Base-by-base conservation (phyloP, 35 echinoderm and acorn worm genomes). In the Patiria miniata region DNA sequence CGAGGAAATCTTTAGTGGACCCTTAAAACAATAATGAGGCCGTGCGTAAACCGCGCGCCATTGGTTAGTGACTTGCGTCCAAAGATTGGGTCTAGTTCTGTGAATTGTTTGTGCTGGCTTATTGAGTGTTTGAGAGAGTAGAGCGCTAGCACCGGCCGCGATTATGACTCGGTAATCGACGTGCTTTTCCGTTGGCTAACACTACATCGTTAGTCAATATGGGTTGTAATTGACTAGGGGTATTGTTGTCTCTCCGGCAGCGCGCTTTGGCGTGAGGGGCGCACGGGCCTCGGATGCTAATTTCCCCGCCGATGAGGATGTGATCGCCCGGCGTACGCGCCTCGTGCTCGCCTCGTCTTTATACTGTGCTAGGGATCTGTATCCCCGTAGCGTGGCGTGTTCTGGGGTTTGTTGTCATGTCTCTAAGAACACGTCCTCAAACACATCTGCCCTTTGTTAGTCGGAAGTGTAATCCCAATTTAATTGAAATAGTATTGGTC, bases 381-480 rank as follows among this genome's bases (percentile, higher is more conserved):
- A 47, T 47, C 42, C 12, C 42, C 42, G 12, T 12, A 47, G 42
- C 42, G 42, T 12, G 4, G 4, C 42, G 12, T 47, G 12, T 12
- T 12, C 42, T 12, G 4, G n/a, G n/a, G n/a, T 12, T 12, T 12
- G 4, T 28, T 73, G 19, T 73, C 65, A 73, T 73, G 65, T 73
- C 65, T 30, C 29, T 30, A 12, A 73, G 65, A 73, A 73, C 65
- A 73, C 65, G 65, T 73, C 65, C 65, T 73, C 65, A 73, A 73
- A 73, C 65, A 73, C 65, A 73, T 73, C 65, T 73, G 65, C 65
- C 65, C 65, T 73, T 73, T 73, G 65, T 73, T 32, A 14, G 65
- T 73, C 65, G 65, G 65, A 73, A 73, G 65, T 73, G 65, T 73
- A 73, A 73, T 73, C 65, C 65, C 65, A 73, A 73, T 73, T 73